Conservation (phyloP, 2,888 invertebrate species). For the Limnephilus auricula region DNA sequence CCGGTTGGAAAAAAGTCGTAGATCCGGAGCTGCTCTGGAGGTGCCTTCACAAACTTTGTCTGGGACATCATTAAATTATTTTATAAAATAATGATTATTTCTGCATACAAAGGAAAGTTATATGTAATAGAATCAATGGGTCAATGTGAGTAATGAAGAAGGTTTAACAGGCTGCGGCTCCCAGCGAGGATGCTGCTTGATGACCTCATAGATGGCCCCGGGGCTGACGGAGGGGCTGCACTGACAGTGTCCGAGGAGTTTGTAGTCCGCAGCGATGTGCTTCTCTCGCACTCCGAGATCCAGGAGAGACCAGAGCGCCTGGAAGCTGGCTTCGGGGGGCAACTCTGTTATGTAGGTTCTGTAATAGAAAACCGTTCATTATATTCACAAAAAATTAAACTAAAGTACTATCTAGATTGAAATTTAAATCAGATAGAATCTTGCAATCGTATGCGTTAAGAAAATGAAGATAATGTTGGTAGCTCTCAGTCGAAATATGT, state of each 20-base stretch:
- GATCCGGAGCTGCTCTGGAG: too few relatives aligned
- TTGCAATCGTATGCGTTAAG: too few relatives aligned
- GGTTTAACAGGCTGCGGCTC: conserved; percentile 49
- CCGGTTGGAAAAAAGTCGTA: too few relatives aligned
- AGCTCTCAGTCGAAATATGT: too few relatives aligned
- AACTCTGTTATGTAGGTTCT: conserved; percentile 73
- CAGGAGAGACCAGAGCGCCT: conserved; percentile 74
- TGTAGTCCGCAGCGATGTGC: conserved; percentile 74
- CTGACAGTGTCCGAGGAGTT: conserved; percentile 76
- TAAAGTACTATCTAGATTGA: background rate
- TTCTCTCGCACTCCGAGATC: conserved; percentile 73
- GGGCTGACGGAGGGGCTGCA: conserved; percentile 76
- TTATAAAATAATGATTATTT: too few relatives aligned
- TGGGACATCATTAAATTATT: too few relatives aligned
- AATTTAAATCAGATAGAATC: too few relatives aligned
- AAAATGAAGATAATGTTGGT: too few relatives aligned
- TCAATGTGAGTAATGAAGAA: background rate
- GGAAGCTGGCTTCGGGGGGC: conserved; percentile 72
- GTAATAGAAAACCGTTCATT: background rate
- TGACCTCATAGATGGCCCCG: conserved; percentile 75
- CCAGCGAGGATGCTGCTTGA: conserved; percentile 78
- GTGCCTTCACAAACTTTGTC: too few relatives aligned
- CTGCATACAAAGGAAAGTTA: too few relatives aligned
- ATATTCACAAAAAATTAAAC: background rate
- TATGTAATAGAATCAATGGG: background rate